Conservation (phyloP, 1,140 invertebrate genomes). For the Trichonephila inaurata region DNA sequence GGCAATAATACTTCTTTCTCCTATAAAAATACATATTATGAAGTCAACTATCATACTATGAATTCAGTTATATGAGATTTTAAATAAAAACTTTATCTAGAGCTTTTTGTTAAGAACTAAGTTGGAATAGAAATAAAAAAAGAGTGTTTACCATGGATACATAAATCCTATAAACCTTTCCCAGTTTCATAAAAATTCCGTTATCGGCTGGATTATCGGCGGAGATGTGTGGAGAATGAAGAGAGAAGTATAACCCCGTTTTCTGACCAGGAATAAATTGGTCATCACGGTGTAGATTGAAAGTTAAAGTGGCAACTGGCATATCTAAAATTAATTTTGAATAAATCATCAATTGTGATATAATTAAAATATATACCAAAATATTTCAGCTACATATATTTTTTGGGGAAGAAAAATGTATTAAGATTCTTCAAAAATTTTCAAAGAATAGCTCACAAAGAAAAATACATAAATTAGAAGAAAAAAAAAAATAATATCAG, state of each 20-base stretch:
- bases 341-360: no score
- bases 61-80: no score
- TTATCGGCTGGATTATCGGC: conserved; percentile 3
- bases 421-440: no score
- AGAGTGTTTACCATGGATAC: not conserved
- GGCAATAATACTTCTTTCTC: conserved; percentile 39
- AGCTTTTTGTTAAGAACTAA: no score
- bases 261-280: not conserved
- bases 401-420: no score
- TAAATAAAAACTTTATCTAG: no score
- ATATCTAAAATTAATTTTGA: not conserved
- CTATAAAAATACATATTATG: not conserved
- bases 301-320: not conserved
- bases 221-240: not conserved
- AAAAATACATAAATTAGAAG: no score
- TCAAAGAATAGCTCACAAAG: no score
- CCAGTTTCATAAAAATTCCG: conserved; percentile 1
- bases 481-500: no score
- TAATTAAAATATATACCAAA: no score
- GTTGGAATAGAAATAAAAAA: not conserved
- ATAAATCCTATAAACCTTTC: not conserved
- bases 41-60: no score
- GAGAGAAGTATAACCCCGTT: not conserved
- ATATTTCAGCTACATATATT: no score
- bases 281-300: not conserved